A percentile compares a stretch with the other conserved stretches of the same genome.
phyloP scores from a whole-genome alignment of 1,140 invertebrate species.

The Dendroctonus valens region DNA sequence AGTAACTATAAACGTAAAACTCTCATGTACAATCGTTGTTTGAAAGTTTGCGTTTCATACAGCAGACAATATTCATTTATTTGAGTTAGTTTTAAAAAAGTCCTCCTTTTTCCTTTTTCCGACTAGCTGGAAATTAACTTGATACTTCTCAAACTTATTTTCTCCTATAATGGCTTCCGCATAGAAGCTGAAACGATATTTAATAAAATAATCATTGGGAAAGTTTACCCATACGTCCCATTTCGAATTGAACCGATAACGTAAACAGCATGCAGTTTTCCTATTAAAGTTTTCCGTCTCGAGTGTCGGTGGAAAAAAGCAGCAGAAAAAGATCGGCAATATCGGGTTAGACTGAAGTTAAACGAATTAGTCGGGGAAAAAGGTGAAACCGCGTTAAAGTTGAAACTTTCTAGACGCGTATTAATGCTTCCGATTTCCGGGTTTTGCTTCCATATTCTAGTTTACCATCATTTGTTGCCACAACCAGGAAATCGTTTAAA shows the following conservation, averaged over 20 bases:
- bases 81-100: not conserved
- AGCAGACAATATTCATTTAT: not conserved
- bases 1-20: no score
- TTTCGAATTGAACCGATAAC: not conserved
- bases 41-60: no score
- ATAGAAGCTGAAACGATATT: no score
- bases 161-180: no score
- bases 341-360: slow-evolving; percentile 16
- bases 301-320: slow-evolving; percentile 4
- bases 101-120: not conserved
- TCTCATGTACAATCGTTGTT: no score
- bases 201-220: no score
- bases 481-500: no score
- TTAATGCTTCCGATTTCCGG: slow-evolving; percentile 17
- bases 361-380: slow-evolving; percentile 23
- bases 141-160: no score
- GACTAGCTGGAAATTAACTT: not conserved
- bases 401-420: slow-evolving; percentile 26
- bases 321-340: slow-evolving; percentile 12
- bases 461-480: no score
- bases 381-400: slow-evolving; percentile 27
- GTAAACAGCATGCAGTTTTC: slow-evolving; percentile 7
- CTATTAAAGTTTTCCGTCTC: slow-evolving; percentile 16
- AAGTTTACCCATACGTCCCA: no score
- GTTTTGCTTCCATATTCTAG: not conserved